These are phyloP conservation scores for Oncorhynchus clarkii DNA, from an alignment of 2,113 vertebrate species.

Conservation along the genomic window DNA sequence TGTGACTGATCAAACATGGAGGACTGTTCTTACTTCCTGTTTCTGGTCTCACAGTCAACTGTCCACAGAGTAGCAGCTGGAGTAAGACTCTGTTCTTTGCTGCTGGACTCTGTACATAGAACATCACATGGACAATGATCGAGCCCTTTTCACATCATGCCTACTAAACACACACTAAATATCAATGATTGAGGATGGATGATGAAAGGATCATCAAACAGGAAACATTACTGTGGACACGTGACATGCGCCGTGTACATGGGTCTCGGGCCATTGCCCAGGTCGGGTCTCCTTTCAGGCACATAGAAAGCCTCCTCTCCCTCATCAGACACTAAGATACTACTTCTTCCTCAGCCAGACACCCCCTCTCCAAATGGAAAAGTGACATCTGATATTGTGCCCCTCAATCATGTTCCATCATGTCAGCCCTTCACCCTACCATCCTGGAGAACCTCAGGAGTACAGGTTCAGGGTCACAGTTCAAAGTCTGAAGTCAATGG, in stretches of 20 bases:
- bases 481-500: not conserved
- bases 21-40: not conserved
- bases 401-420: conserved; percentile 29
- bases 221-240: not conserved
- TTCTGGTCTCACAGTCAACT: conserved; percentile 59
- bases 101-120: conserved; percentile 43
- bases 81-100: conserved; percentile 54
- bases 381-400: not conserved
- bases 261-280: conserved; percentile 20
- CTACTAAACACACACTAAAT: conserved; percentile 31
- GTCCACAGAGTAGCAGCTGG: conserved; percentile 61
- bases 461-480: not conserved
- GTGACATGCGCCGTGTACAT: conserved; percentile 39
- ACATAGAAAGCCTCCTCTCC: conserved; percentile 47
- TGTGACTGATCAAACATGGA: not conserved
- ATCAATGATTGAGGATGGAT: not conserved
- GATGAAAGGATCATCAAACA: not conserved
- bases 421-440: not conserved
- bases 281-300: conserved; percentile 49
- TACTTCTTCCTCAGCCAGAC: conserved; percentile 30
- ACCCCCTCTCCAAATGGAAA: conserved; percentile 41
- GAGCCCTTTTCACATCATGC: conserved; percentile 24
- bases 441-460: not conserved
- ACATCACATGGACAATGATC: not conserved
- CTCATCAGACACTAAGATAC: not conserved